These are phyloP conservation scores for Allobates femoralis DNA, from an alignment of 2,797 vertebrate species.

Conservation along the genomic window DNA sequence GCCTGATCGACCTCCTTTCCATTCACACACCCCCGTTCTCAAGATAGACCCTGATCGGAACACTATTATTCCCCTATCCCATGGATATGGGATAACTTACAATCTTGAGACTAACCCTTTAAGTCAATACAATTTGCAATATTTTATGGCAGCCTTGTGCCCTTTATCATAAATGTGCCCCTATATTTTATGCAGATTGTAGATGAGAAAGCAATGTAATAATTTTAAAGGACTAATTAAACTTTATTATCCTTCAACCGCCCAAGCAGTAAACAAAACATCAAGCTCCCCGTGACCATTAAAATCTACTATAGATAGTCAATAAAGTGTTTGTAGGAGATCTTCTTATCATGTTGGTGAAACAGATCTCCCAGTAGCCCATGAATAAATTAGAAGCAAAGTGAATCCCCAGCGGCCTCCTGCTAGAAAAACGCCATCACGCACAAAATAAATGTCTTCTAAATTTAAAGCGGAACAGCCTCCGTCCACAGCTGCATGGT, in stretches of 20 bases:
- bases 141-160: background rate
- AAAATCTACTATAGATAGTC: conserved; percentile 21
- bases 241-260: background rate
- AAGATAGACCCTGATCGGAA: no score
- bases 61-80: no score
- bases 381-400: conserved; percentile 30
- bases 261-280: conserved; percentile 7
- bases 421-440: background rate
- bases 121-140: background rate
- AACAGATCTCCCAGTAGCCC: conserved; percentile 26
- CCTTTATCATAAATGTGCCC: background rate
- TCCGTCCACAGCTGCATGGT: conserved; percentile 20
- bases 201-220: background rate
- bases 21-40: no score
- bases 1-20: no score
- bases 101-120: no score
- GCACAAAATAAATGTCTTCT: background rate
- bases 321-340: conserved; percentile 1
- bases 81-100: no score
- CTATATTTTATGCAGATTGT: background rate
- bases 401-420: background rate
- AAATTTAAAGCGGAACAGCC: conserved; percentile 14
- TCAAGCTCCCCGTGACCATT: background rate
- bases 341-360: conserved; percentile 18
- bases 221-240: background rate